A percentile compares a stretch with the other conserved stretches of the same genome.
phyloP scores from a whole-genome alignment of 2,888 invertebrate genomes.

The Scotopteryx bipunctaria region DNA sequence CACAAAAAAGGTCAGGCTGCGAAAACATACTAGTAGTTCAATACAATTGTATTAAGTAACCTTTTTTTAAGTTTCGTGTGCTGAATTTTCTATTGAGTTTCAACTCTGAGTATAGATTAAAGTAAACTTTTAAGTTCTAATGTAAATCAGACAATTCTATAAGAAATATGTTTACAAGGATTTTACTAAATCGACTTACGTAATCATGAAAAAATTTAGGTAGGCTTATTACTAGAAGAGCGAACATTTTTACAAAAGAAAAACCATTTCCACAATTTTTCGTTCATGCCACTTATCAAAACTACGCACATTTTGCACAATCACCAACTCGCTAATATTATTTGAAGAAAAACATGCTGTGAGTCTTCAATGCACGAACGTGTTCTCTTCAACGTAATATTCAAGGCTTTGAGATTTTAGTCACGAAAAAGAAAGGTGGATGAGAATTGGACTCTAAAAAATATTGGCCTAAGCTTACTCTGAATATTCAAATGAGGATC shows the following conservation, averaged over 20 bases:
- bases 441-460: constrained; percentile 55
- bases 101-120: neutral
- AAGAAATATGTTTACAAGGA: neutral
- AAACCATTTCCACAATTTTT: neutral
- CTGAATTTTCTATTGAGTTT: neutral
- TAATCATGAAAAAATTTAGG: neutral
- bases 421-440: constrained; percentile 56
- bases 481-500: constrained; percentile 53
- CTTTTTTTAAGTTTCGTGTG: neutral
- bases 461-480: constrained; percentile 48
- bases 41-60: constrained; percentile 12
- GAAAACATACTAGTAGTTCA: constrained; percentile 18
- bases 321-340: constrained; percentile 30
- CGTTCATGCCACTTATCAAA: constrained; percentile 17
- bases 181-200: neutral
- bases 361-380: constrained; percentile 31
- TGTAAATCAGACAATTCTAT: neutral
- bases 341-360: constrained; percentile 27
- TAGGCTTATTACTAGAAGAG: neutral
- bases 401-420: constrained; percentile 47
- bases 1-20: constrained; percentile 21
- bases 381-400: constrained; percentile 43
- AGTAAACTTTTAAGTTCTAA: neutral
- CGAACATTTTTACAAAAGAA: constrained; percentile 1
- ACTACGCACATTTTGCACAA: constrained; percentile 24